These are phyloP conservation scores for Hoplostethus atlanticus DNA, from an alignment of 2,797 vertebrate species.

Conservation along the genomic window DNA sequence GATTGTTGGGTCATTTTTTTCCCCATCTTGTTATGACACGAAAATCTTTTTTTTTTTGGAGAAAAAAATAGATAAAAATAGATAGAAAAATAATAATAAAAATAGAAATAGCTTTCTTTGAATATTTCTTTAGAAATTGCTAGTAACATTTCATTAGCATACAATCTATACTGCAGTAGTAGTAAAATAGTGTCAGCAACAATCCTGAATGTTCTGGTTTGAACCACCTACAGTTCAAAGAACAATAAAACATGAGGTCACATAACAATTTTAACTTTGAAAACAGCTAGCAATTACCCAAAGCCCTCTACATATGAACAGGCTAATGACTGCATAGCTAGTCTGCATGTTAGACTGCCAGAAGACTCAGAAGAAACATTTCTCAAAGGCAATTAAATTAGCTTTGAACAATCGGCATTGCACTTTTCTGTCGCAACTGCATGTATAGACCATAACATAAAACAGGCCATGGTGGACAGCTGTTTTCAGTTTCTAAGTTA, in stretches of 20 bases:
- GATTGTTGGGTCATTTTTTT: no score
- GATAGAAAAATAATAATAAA: background rate
- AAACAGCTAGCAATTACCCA: slow-evolving; percentile 29
- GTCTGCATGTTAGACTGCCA: slow-evolving; percentile 23
- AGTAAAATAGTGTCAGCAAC: slow-evolving; percentile 5
- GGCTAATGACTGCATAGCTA: background rate
- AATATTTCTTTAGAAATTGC: background rate
- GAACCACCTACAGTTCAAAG: slow-evolving; percentile 4
- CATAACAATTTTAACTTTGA: background rate
- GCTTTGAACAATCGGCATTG: slow-evolving; percentile 45
- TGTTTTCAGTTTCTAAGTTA: slow-evolving; percentile 63
- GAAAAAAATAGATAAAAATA: background rate
- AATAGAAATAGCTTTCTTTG: background rate
- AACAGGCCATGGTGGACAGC: slow-evolving; percentile 45
- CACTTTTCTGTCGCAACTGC: slow-evolving; percentile 39
- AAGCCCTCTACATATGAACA: slow-evolving; percentile 7
- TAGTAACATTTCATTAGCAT: no score
- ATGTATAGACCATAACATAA: slow-evolving; percentile 29
- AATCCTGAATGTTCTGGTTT: slow-evolving; percentile 18
- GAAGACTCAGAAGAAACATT: slow-evolving; percentile 31
- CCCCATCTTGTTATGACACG: no score
- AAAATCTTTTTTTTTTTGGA: no score
- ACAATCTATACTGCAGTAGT: no score
- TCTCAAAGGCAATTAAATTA: slow-evolving; percentile 62
- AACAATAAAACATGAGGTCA: slow-evolving; percentile 22